Evolutionary conservation across 2,113 vertebrate species (phyloP), one percentile per base, ranked within the genome.

Genomic region (Salvelinus namaycush): DNA sequence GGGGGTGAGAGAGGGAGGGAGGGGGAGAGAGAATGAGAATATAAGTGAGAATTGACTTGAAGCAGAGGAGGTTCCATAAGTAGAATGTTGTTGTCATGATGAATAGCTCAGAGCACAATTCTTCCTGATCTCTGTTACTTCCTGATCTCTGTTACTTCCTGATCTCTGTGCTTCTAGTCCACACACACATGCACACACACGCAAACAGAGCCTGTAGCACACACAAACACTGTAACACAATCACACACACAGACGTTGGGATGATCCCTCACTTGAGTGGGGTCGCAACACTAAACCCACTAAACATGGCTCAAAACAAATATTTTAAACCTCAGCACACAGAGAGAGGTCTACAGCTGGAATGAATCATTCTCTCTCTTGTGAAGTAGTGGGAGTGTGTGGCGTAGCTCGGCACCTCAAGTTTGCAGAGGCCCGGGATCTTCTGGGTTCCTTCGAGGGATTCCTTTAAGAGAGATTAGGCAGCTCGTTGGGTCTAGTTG

Each of bases 291-390:
- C 66, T 80, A 85, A 86, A 76, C 78, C 60, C 59, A 1, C 76
- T 72, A 80, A 77, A 84, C 82, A 39, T 67, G 80, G 77, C 81
- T 85, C 60, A 34, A 64, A 72, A 48, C 68, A 83, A 86, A 84
- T 88, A 79, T 85, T 77, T 84, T 87, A 82, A 88, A 88, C 64
- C 80, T 72, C 68, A 26, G 71, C 70, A 72, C 81, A 81, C 70
- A 51, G 29, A 48, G 5, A 12, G 20, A 66, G 8, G 26, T 3
- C 24, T 39, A 49, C 68, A 70, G 68, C 26, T 24, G 39, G 34
- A 3, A 6, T 24, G 4, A 49, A 49, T 70, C n/a, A 9, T 48
- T 4, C 6, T n/a, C 34, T 34, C 13, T 48, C 39, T n/a, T 22
- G 14, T 68, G 66, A 70, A 70, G 34, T 54, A 14, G 11, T 49